Conservation (phyloP, 2,797 vertebrate species). For the Myotis daubentonii region DNA sequence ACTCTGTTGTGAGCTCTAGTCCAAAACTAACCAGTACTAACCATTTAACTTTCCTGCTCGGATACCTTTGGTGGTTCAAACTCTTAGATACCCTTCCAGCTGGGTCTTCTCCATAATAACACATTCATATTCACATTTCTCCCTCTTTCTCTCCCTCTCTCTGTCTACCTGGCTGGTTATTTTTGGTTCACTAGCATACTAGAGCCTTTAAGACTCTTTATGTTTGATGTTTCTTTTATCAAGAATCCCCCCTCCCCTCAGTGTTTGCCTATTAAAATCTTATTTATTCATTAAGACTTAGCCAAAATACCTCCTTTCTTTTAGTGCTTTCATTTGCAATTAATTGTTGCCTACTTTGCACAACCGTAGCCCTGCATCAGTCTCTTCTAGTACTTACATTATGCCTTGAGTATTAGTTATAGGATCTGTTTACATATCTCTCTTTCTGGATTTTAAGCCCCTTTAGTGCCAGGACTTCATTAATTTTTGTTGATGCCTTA, state of each 20-base stretch:
- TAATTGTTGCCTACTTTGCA: neutral
- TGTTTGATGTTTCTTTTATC: conserved; percentile 5
- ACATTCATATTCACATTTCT: neutral
- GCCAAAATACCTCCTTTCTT: neutral
- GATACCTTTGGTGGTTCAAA: conserved; percentile 38
- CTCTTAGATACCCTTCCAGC: conserved; percentile 46
- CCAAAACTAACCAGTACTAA: conserved; percentile 5
- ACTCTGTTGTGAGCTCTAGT: conserved; percentile 39
- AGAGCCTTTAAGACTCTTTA: neutral
- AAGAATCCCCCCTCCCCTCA: neutral
- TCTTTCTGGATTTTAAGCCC: neutral
- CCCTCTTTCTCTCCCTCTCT: neutral
- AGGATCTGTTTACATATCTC: neutral
- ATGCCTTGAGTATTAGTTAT: neutral
- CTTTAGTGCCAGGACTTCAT: neutral
- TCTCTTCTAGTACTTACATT: neutral
- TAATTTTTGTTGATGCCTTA: neutral
- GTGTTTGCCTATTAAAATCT: neutral
- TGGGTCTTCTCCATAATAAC: conserved; percentile 36
- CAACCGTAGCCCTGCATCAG: neutral
- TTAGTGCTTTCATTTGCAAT: neutral
- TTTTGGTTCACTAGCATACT: neutral
- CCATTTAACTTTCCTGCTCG: conserved; percentile 50
- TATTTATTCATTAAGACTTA: neutral
- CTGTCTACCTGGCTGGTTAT: neutral